Evolutionary conservation across 2,797 vertebrate genomes (phyloP), one percentile per base, ranked within the genome.

Genomic region (Sebastes minor): DNA sequence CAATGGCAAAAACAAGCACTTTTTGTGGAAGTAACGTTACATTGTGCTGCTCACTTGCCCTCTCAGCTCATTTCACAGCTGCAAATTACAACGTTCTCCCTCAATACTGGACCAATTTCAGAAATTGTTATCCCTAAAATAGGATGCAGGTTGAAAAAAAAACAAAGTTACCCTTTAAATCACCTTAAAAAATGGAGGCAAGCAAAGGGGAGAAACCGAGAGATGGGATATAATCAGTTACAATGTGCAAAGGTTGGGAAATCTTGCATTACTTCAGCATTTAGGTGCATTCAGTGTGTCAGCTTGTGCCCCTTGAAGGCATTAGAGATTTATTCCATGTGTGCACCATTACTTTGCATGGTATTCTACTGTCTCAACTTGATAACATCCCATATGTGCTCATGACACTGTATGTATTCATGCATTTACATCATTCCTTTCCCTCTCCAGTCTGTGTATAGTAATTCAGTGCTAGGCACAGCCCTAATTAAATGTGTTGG

Each of bases 401-500:
- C 20, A 38, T 14, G 12, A 64, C 42, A 52, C 59, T 61, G 59
- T 32, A 71, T 77, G n/a, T 33, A 49, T 49, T 35, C 14, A 14
- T 65, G 38, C 13, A 11, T 59, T 22, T 79, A 46, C 25, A 30
- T 70, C 8, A 20, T 64, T 57, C 18, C 46, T 64, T 52, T 28
- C 25, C 56, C 57, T 71, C 65, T 71, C 25, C 22, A 12, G 8
- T 65, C 33, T 69, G 13, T 81, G 8, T 56, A 33, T 42, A 56
- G 55, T 23, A 28, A 57, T 57, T 82, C 28, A 70, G 10, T 53
- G 53, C 14, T 27, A 75, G 25, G 25, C 69, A 61, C 33, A 55
- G 30, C 14, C 68, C 33, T 79, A 23, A 69, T 82, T 71, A 78
- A 75, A 61, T 77, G 69, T 42, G n/a, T 56, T 53, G 62, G 33